phyloP scores from a whole-genome alignment of 2,797 vertebrate genomes.

The Cryptoprocta ferox region DNA sequence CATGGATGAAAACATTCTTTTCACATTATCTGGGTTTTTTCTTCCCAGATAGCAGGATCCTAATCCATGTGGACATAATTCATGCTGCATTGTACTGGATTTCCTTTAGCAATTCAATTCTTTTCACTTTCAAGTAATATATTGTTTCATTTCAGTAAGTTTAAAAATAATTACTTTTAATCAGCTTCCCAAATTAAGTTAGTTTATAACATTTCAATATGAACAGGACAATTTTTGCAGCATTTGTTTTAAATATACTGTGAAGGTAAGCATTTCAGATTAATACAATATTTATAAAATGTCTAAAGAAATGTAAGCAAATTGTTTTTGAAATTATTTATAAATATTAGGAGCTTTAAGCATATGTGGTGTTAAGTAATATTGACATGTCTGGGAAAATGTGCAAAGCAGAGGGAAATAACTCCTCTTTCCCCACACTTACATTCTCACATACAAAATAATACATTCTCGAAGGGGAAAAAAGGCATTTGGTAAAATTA shows the following conservation, averaged over 20 bases:
- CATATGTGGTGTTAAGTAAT: constrained; percentile 78
- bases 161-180: constrained; percentile 50
- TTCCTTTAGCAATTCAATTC: neutral
- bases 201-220: neutral
- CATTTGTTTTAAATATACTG: constrained; percentile 46
- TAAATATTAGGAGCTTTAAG: constrained; percentile 77
- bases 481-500: neutral
- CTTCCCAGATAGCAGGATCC: neutral
- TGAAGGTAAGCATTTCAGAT: constrained; percentile 62
- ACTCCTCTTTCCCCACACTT: constrained; percentile 20
- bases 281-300: constrained; percentile 67
- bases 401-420: constrained; percentile 63
- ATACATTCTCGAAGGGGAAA: neutral
- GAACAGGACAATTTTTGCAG: constrained; percentile 35
- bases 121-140: neutral
- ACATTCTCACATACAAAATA: constrained; percentile 33
- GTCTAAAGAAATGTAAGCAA: constrained; percentile 58
- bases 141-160: constrained; percentile 52
- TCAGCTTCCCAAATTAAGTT: neutral
- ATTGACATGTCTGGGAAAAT: constrained; percentile 67
- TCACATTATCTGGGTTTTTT: neutral
- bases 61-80: neutral
- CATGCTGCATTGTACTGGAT: neutral
- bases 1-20: neutral
- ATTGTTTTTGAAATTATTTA: constrained; percentile 70